Evolutionary conservation across 2,888 invertebrate species (phyloP), one percentile per base, ranked within the genome.

Genomic region (Noctuana brunneofusca): DNA sequence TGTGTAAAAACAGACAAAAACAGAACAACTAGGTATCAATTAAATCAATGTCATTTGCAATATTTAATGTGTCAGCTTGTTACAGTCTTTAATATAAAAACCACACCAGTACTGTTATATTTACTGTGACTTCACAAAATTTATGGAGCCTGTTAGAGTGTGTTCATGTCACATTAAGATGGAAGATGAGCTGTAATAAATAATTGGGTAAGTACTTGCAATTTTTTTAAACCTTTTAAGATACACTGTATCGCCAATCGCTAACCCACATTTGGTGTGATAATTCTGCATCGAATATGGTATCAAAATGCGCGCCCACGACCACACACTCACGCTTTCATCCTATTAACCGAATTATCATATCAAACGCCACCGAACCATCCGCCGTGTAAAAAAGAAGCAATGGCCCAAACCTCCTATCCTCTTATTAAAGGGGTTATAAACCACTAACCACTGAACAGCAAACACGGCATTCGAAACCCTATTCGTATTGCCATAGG

Each of bases 311-410:
- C 87, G 78, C 75, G 72, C 80, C 77, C 88, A 88, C 85, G 87
- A 72, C 74, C 76, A 72, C 73, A 71, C 71, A 69, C 72, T 67
- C 67, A n/a, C 58, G 55, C 78, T 78, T 78, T 79, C 82, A 84
- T 85, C 83, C 86, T 83, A 84, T 87, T 87, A 89, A 75, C 75
- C 66, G 75, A 85, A 89, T 89, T 89, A 89, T 87, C 89, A 89
- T 89, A 89, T 87, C 89, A 89, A 89, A 89, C 87, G 83, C 75
- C 72, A 81, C 77, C 81, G 80, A 81, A 76, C 81, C 81, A 79
- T 81, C 78, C 74, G 76, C 76, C 72, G 73, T 76, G 75, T 84
- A 87, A 87, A 86, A 84, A 74, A 72, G 70, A 72, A 85, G 84
- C 84, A 84, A 81, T 79, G 81, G 79, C 82, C 83, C 83, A 79